Evolutionary conservation across 1,140 invertebrate genomes (phyloP).

Genomic region (Xylocopa sonorina): DNA sequence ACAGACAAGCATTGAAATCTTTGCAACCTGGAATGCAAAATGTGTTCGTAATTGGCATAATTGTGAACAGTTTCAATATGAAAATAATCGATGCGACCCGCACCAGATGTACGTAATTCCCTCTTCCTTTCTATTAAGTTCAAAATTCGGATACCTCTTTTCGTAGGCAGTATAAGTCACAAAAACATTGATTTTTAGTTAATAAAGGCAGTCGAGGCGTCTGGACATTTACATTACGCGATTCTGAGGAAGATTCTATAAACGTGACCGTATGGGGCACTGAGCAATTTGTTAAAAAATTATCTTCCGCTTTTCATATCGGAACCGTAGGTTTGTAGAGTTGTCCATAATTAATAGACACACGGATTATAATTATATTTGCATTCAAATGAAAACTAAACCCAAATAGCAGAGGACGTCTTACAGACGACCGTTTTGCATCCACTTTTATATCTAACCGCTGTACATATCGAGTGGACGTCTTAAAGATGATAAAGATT

Average conservation of each 20-base stretch:
- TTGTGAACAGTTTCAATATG: slow-evolving; percentile 75
- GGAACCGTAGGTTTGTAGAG: slow-evolving; percentile 84
- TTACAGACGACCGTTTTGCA: no score
- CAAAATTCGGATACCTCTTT: not conserved
- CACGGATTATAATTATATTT: not conserved
- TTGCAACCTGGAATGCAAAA: slow-evolving; percentile 74
- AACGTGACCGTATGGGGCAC: slow-evolving; percentile 87
- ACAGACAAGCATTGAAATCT: slow-evolving; percentile 70
- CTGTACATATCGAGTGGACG: no score
- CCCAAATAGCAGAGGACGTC: no score
- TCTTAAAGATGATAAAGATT: no score
- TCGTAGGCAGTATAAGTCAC: not conserved
- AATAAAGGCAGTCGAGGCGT: slow-evolving; percentile 82
- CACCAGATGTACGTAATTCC: slow-evolving; percentile 70
- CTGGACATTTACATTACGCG: slow-evolving; percentile 87
- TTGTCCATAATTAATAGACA: not conserved
- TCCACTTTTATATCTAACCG: no score
- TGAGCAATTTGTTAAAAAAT: slow-evolving; percentile 82
- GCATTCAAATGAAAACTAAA: not conserved
- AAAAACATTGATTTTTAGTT: slow-evolving; percentile 48
- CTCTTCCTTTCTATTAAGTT: not conserved
- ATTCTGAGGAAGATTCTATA: slow-evolving; percentile 86
- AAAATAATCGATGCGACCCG: slow-evolving; percentile 71
- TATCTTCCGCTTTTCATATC: slow-evolving; percentile 84
- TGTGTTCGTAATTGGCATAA: slow-evolving; percentile 76